A percentile compares a stretch with the other conserved stretches of the same genome.
Conservation (phyloP, 1,140 invertebrate genomes). For the Prorops nasuta region DNA sequence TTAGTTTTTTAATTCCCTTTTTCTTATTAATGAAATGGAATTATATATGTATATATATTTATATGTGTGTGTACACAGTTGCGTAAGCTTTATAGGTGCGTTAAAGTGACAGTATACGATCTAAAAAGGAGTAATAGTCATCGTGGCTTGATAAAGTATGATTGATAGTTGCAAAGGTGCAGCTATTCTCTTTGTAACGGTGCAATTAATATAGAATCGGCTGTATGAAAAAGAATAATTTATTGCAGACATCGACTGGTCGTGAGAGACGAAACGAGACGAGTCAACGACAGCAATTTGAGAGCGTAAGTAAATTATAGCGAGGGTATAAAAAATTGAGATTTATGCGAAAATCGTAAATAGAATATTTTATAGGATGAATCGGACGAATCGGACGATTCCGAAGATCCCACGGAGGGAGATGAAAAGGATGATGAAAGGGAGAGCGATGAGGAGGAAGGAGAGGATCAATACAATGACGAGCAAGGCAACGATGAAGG, state of each 20-base stretch:
- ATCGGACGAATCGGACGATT: constrained; percentile 9
- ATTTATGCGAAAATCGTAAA: background rate
- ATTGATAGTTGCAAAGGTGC: too few relatives aligned
- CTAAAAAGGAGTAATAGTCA: too few relatives aligned
- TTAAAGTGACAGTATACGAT: too few relatives aligned
- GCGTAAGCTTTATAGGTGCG: too few relatives aligned
- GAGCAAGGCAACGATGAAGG: constrained; percentile 29
- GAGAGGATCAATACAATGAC: constrained; percentile 19
- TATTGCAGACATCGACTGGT: constrained; percentile 21
- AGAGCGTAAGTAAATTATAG: background rate
- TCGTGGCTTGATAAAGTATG: too few relatives aligned
- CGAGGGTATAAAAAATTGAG: background rate
- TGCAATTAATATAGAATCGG: too few relatives aligned
- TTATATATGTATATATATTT: too few relatives aligned
- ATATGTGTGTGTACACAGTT: too few relatives aligned
- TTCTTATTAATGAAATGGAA: too few relatives aligned
- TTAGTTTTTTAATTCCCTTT: too few relatives aligned
- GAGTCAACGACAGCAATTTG: constrained; percentile 25
- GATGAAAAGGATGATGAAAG: constrained; percentile 12
- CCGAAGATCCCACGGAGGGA: constrained; percentile 10
- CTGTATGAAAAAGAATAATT: too few relatives aligned
- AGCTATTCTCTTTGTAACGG: too few relatives aligned
- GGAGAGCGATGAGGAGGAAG: constrained; percentile 12
- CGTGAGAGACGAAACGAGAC: constrained; percentile 31
- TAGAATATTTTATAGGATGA: background rate